Conservation (phyloP, 2,888 invertebrate species). For the Rapana venosa region DNA sequence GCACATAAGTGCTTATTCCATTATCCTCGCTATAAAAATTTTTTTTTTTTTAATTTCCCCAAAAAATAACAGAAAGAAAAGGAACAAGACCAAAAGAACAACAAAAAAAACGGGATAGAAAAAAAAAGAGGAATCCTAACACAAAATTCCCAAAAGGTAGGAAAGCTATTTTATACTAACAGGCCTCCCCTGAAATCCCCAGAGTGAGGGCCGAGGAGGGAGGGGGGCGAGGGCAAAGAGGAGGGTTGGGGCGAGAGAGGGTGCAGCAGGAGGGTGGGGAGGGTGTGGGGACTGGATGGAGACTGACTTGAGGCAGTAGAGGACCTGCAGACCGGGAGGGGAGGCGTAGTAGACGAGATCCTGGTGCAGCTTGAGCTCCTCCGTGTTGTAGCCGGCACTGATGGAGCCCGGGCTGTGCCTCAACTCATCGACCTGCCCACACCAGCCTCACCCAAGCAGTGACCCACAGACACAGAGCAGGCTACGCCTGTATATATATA, state of each 20-base stretch:
- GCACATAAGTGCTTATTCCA: too few relatives aligned
- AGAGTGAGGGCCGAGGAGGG: not conserved
- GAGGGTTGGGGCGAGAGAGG: not conserved
- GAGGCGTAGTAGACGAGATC: conserved; percentile 73
- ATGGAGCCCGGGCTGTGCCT: conserved; percentile 60
- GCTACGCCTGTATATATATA: too few relatives aligned
- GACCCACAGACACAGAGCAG: too few relatives aligned
- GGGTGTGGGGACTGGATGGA: not conserved
- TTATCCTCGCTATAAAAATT: too few relatives aligned
- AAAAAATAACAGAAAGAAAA: too few relatives aligned
- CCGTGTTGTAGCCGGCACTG: conserved; percentile 71
- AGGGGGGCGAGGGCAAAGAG: not conserved
- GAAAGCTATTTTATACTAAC: too few relatives aligned
- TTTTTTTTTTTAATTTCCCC: too few relatives aligned
- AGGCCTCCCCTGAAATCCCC: not conserved
- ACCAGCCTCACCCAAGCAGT: too few relatives aligned
- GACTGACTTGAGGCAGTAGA: not conserved
- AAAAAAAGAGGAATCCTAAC: not conserved
- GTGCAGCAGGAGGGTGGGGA: not conserved
- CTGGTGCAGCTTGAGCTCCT: conserved; percentile 66
- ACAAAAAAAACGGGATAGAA: not conserved
- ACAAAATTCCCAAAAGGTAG: not conserved
- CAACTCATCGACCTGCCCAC: conserved; percentile 61
- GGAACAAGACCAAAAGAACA: too few relatives aligned
- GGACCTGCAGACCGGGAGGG: conserved; percentile 70